Percentiles rank a stretch among this genome's conserved stretches.
Evolutionary conservation across 1,140 invertebrate species (phyloP).

Genomic region (Drosophila littoralis): DNA sequence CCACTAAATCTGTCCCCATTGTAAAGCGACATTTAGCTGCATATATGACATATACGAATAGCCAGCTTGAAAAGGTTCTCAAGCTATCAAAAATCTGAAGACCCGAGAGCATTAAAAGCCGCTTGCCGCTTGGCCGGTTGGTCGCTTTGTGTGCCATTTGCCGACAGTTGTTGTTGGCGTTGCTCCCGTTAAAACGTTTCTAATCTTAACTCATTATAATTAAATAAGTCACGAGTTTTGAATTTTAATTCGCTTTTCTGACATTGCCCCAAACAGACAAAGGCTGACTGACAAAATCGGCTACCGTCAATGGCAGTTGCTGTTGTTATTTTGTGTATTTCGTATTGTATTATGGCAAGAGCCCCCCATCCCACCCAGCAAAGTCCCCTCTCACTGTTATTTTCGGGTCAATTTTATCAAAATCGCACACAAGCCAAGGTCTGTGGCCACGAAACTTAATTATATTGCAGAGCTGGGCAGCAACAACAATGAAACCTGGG

Average conservation of each 20-base stretch:
- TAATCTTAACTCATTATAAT: conserved; percentile 83
- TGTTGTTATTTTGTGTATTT: conserved; percentile 38
- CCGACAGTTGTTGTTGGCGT: conserved; percentile 46
- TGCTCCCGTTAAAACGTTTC: conserved; percentile 77
- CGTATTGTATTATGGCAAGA: conserved; percentile 24
- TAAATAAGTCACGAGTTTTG: conserved; percentile 83
- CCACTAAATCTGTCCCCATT: conserved; percentile 19
- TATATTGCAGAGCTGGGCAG: conserved; percentile 66
- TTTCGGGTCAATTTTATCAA: conserved; percentile 78
- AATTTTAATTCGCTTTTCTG: conserved; percentile 74
- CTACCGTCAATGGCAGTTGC: conserved; percentile 71
- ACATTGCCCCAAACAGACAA: conserved; percentile 60
- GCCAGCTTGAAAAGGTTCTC: conserved; percentile 30
- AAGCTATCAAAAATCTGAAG: conserved; percentile 32
- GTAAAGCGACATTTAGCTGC: conserved; percentile 31
- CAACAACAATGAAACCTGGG: conserved; percentile 49
- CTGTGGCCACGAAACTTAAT: conserved; percentile 80
- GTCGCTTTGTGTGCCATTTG: conserved; percentile 66
- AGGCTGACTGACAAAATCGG: conserved; percentile 70
- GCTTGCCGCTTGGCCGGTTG: too few relatives aligned
- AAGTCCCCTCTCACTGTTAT: conserved; percentile 5
- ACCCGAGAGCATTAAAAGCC: not conserved
- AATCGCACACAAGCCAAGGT: conserved; percentile 81
- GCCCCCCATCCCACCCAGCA: conserved; percentile 2
- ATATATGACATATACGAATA: conserved; percentile 29